Base-by-base conservation (phyloP, 1,140 invertebrate genomes). In the Drosophila mojavensis region DNA sequence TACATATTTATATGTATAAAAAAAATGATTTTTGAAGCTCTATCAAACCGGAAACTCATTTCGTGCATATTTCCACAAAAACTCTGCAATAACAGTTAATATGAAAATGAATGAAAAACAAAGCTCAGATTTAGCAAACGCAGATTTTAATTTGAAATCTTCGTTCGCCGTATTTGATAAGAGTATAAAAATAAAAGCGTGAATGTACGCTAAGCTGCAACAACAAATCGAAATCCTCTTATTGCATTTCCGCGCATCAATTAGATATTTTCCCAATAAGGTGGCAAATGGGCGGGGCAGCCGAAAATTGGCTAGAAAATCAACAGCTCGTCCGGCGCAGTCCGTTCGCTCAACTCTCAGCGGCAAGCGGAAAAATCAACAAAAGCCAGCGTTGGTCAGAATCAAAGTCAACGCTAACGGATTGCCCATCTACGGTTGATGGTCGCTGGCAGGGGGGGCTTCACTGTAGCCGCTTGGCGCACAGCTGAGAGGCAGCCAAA, bases 291-390 rank as follows among this genome's bases (percentile, higher is more conserved):
- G 53, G 64, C 30, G 26, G 20, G 1, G 30, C 60, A 45, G n/a
- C 36, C 20, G 20, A 41, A 36, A 78, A 75, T 66, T 39, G 59
- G 39, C 47, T 65, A 47, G 48, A 82, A 82, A 82, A 82, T 75
- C 79, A 75, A 61, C 65, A 82, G 53, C 43, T 51, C 33, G 60
- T 33, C 33, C 33, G 33, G 36, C 58, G 60, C 24, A 30, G 15
- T 24, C 20, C 20, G 1, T 24, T 24, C 56, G 61, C 6, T 62
- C 26, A 66, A 60, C 50, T 67, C 50, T 70, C 51, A 36, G 10
- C 54, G 73, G 80, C 59, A 78, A 67, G 74, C 43, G 47, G 73
- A 67, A 85, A 83, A 84, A 84, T 84, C 81, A 84, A 84, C 81
- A 84, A 69, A 80, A 84, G 61, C 60, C 63, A 51, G 50, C 26